A percentile compares a stretch with the other conserved stretches of the same genome.
phyloP scores from a whole-genome alignment of 2,888 invertebrate genomes.

The Lydus trimaculatus region DNA sequence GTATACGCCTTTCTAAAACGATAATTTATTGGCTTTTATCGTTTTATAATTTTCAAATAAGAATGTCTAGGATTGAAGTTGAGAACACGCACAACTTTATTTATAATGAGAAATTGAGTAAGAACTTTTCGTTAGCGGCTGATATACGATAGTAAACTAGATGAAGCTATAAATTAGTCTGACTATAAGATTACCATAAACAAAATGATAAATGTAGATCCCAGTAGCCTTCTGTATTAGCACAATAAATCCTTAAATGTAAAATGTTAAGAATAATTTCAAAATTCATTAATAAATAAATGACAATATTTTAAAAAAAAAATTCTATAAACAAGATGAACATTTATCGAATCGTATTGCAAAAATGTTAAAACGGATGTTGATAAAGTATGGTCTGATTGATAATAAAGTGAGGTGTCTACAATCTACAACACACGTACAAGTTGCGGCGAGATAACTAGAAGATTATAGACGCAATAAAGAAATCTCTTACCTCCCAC shows the following conservation, averaged over 20 bases:
- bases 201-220: neutral
- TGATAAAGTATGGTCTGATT: neutral
- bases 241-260: neutral
- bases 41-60: neutral
- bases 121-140: neutral
- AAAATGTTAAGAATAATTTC: neutral
- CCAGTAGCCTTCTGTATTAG: neutral
- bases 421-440: neutral
- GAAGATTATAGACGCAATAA: neutral
- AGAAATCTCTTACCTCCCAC: neutral
- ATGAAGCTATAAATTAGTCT: slow-evolving; percentile 1
- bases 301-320: neutral
- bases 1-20: neutral
- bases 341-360: neutral
- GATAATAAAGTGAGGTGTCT: neutral
- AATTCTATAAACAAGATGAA: too few relatives aligned
- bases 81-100: slow-evolving; percentile 4
- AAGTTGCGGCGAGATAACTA: slow-evolving; percentile 1
- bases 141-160: neutral
- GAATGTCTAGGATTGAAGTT: neutral
- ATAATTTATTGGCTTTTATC: neutral
- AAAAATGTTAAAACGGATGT: too few relatives aligned
- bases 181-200: slow-evolving; percentile 5
- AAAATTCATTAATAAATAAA: neutral
- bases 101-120: neutral